Evolutionary conservation across 2,113 vertebrate species (phyloP).

Genomic region (Tinamus guttatus): DNA sequence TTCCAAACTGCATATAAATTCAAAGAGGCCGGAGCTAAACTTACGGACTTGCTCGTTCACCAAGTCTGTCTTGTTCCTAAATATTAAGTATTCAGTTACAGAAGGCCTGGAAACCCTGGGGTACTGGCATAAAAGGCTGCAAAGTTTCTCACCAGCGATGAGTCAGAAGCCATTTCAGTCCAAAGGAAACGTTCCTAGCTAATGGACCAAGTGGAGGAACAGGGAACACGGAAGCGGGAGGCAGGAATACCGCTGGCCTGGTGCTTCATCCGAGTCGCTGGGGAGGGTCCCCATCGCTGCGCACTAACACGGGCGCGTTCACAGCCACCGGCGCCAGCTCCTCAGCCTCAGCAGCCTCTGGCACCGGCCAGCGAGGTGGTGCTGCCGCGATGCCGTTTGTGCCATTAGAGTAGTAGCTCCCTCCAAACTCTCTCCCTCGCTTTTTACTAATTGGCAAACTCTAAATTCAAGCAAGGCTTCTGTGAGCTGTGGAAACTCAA

Average conservation of each 20-base stretch:
- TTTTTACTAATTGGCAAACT: slow-evolving; percentile 36
- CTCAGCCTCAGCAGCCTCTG: background rate
- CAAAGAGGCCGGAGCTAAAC: background rate
- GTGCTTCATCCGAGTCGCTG: background rate
- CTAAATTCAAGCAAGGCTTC: slow-evolving; percentile 41
- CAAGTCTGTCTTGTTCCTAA: background rate
- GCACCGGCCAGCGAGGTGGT: background rate
- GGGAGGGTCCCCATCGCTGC: rapidly evolving
- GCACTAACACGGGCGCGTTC: background rate
- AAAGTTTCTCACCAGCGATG: background rate
- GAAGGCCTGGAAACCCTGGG: background rate
- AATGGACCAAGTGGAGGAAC: background rate
- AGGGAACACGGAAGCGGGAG: rapidly evolving
- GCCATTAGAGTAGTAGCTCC: background rate
- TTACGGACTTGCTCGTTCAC: background rate
- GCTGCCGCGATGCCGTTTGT: background rate
- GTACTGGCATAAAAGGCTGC: background rate
- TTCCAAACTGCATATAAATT: background rate
- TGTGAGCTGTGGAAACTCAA: slow-evolving; percentile 12
- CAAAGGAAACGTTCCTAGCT: background rate
- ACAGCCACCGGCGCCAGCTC: background rate
- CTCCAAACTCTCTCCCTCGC: background rate
- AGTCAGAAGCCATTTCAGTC: background rate
- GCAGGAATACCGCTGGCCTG: background rate
- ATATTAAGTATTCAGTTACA: rapidly evolving